phyloP scores from a whole-genome alignment of 2,888 invertebrate genomes.

The Cosmia trapezina region DNA sequence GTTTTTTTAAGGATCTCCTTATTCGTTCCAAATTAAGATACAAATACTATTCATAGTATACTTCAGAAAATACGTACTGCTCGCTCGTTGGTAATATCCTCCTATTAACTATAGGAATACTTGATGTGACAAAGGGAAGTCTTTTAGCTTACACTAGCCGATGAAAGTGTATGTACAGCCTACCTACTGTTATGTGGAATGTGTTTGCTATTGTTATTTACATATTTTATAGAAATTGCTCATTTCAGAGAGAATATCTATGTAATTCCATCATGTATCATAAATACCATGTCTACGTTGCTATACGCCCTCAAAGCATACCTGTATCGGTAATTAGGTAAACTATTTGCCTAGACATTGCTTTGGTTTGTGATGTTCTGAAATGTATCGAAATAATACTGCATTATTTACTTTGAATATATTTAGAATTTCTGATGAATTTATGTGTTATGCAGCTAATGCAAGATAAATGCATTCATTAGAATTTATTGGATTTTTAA shows the following conservation, averaged over 20 bases:
- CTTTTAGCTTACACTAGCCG: background rate
- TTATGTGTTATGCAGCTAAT: background rate
- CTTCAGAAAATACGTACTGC: constrained; percentile 14
- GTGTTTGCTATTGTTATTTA: background rate
- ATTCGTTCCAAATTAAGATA: too few relatives aligned
- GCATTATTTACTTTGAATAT: constrained; percentile 8
- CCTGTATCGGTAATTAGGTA: constrained; percentile 38
- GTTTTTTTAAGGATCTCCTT: too few relatives aligned
- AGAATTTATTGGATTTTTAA: background rate
- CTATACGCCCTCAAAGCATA: constrained; percentile 49
- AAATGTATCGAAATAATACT: constrained; percentile 2
- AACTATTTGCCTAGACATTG: constrained; percentile 47
- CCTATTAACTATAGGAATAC: background rate
- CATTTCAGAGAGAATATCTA: constrained; percentile 15
- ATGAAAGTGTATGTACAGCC: background rate
- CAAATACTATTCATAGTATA: background rate
- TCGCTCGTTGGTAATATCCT: background rate
- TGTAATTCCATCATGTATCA: background rate
- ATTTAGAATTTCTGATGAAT: background rate
- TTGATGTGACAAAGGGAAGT: background rate
- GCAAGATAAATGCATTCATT: background rate
- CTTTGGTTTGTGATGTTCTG: background rate
- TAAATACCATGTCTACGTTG: background rate
- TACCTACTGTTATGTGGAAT: background rate
- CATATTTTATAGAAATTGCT: background rate